phyloP scores from a whole-genome alignment of 2,888 invertebrate species.

The Plagodis pulveraria region DNA sequence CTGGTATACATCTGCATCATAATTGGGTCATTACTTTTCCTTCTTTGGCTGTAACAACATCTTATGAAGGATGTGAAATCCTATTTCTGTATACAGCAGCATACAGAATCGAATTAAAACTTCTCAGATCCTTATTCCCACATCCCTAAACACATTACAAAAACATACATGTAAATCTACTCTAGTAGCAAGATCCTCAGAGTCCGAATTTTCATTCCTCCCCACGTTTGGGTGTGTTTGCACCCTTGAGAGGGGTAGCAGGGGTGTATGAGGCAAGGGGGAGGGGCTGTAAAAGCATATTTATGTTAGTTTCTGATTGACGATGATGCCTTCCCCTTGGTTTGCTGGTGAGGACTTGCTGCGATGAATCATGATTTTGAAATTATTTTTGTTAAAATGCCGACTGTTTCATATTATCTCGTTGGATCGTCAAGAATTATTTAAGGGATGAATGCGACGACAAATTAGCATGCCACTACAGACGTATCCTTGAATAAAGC shows the following conservation, averaged over 20 bases:
- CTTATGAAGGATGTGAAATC: too few species aligned
- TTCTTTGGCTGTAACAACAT: too few species aligned
- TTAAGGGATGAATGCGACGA: too few species aligned
- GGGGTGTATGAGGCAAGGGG: constrained; percentile 1
- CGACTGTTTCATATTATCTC: too few species aligned
- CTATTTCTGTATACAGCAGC: too few species aligned
- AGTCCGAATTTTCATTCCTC: constrained; percentile 23
- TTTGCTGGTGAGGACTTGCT: constrained; percentile 31
- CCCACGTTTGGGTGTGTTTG: constrained; percentile 30
- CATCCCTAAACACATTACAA: constrained; percentile 13
- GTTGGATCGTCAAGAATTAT: too few species aligned
- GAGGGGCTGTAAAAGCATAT: constrained; percentile 73
- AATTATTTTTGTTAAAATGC: too few species aligned
- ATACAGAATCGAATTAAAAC: not conserved
- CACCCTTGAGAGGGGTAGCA: constrained; percentile 20
- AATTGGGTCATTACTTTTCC: too few species aligned
- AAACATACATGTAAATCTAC: constrained; percentile 21
- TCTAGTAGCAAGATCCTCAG: constrained; percentile 11
- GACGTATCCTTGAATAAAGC: too few species aligned
- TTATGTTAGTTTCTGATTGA: constrained; percentile 80
- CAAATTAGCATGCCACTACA: too few species aligned
- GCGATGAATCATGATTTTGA: constrained; percentile 8
- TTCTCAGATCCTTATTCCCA: not conserved
- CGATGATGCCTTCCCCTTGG: constrained; percentile 62
- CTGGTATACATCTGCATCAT: too few species aligned